A percentile compares a stretch with the other conserved stretches of the same genome.
phyloP scores from a whole-genome alignment of 2,113 vertebrate species.

The Lethenteron camtschaticum region DNA sequence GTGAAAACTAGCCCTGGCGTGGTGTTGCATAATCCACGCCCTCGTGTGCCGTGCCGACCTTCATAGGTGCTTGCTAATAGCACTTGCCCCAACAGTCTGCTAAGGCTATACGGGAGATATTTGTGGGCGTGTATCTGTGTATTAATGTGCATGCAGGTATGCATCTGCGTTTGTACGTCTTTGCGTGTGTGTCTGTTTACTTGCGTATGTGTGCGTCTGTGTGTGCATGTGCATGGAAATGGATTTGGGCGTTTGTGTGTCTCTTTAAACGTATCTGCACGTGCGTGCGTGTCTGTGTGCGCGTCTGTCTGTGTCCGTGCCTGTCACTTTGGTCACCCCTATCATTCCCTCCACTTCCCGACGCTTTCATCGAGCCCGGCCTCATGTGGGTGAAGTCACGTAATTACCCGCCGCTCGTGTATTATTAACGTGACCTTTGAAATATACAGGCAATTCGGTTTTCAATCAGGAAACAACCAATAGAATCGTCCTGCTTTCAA shows the following conservation, averaged over 20 bases:
- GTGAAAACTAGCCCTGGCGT: no score
- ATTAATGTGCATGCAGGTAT: background rate
- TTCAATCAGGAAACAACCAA: no score
- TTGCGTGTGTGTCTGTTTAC: background rate
- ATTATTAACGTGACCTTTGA: no score
- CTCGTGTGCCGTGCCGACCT: no score
- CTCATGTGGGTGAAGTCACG: no score
- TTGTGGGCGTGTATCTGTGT: background rate
- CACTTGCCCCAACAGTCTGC: no score
- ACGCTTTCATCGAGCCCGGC: no score
- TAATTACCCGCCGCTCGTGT: no score
- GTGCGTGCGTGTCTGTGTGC: background rate
- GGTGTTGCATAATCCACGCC: no score
- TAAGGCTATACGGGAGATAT: background rate
- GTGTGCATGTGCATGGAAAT: background rate
- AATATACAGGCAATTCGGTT: no score
- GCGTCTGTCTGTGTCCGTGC: background rate
- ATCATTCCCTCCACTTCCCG: background rate
- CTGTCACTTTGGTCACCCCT: background rate
- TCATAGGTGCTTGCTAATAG: no score
- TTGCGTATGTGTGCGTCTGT: background rate
- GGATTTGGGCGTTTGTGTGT: background rate
- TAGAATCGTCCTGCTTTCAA: no score
- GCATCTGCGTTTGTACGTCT: background rate
- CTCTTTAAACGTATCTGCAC: background rate